phyloP scores from a whole-genome alignment of 2,797 vertebrate species.

The Scleropages formosus region DNA sequence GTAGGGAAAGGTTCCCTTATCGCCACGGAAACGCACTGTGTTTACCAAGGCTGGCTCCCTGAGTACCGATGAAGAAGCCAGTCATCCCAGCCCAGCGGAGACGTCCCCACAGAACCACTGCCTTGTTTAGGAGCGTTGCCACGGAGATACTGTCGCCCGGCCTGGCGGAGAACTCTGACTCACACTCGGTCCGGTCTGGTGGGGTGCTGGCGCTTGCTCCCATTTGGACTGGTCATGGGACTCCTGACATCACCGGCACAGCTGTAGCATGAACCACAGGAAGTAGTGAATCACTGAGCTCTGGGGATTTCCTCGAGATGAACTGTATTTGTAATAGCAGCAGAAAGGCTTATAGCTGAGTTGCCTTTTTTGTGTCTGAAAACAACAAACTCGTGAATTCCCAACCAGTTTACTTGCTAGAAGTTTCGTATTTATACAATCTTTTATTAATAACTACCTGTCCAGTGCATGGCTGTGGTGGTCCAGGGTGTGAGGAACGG shows the following conservation, averaged over 20 bases:
- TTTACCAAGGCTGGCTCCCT: slow-evolving; percentile 27
- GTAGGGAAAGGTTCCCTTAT: slow-evolving; percentile 32
- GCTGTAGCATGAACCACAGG: slow-evolving; percentile 35
- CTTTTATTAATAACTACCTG: no score
- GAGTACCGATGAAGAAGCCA: background rate
- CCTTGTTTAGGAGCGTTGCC: slow-evolving; percentile 42
- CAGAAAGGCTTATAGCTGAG: no score
- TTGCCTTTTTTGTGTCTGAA: no score
- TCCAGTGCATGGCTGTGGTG: no score
- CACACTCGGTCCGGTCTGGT: slow-evolving; percentile 21
- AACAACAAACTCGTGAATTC: no score
- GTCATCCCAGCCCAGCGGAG: slow-evolving; percentile 17
- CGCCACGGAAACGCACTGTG: slow-evolving; percentile 32
- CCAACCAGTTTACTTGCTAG: no score
- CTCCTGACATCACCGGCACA: slow-evolving; percentile 25
- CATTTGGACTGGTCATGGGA: background rate
- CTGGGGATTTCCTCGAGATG: background rate
- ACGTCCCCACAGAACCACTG: slow-evolving; percentile 25
- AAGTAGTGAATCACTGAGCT: slow-evolving; percentile 40
- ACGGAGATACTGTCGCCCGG: slow-evolving; percentile 27
- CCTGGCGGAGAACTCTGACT: slow-evolving; percentile 24
- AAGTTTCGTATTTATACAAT: no score
- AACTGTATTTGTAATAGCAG: background rate
- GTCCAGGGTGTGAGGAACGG: no score
- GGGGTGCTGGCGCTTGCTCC: slow-evolving; percentile 8